These are phyloP conservation scores for Agrochola lychnidis DNA, from an alignment of 2,888 invertebrate genomes.

Conservation along the genomic window DNA sequence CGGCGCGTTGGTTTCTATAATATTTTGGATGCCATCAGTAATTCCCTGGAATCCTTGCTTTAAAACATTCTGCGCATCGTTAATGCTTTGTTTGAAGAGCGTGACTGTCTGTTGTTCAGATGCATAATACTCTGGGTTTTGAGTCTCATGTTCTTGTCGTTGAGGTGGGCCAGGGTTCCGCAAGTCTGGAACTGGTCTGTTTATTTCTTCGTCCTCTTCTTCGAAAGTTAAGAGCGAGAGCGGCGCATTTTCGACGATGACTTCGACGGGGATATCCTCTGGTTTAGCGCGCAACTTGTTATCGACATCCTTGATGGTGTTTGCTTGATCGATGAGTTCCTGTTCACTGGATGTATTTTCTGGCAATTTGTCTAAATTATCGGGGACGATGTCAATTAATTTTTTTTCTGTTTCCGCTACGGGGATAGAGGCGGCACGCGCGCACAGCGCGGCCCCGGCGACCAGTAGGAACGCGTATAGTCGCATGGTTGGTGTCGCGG, in stretches of 20 bases:
- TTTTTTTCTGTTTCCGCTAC: constrained; percentile 66
- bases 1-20: constrained; percentile 75
- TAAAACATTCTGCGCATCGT: constrained; percentile 73
- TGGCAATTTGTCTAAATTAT: constrained; percentile 66
- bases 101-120: constrained; percentile 73
- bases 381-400: constrained; percentile 62
- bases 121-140: constrained; percentile 80
- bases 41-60: constrained; percentile 76
- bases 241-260: constrained; percentile 75
- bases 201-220: constrained; percentile 73
- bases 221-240: constrained; percentile 67
- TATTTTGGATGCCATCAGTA: constrained; percentile 77
- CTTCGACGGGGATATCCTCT: constrained; percentile 80
- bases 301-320: constrained; percentile 74
- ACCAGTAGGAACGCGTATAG: constrained; percentile 80
- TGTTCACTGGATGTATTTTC: constrained; percentile 74
- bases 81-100: constrained; percentile 76
- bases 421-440: constrained; percentile 80
- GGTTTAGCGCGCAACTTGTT: constrained; percentile 76
- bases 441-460: constrained; percentile 76
- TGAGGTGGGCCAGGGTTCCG: constrained; percentile 84
- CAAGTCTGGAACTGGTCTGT: constrained; percentile 79
- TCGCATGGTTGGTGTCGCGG: constrained; percentile 81
- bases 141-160: constrained; percentile 85
- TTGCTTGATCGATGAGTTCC: constrained; percentile 73